These are phyloP conservation scores for Heliconius cydno DNA, from an alignment of 2,888 invertebrate species.

Conservation along the genomic window DNA sequence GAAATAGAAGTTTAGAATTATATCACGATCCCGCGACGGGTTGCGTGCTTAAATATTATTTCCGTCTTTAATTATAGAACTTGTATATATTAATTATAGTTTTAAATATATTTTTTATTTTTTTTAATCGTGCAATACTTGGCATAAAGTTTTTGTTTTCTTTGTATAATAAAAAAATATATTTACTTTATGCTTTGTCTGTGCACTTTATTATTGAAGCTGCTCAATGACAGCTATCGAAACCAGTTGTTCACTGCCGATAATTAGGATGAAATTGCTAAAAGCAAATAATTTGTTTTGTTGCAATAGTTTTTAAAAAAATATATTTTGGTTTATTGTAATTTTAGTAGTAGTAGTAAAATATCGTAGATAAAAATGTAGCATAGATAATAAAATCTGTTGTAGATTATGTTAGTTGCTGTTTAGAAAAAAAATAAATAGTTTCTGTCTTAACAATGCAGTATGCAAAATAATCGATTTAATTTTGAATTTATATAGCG, in stretches of 20 bases:
- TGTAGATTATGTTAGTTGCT: conserved; percentile 32
- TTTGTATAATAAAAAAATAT: conserved; percentile 38
- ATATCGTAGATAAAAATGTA: conserved; percentile 40
- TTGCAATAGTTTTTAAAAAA: conserved; percentile 64
- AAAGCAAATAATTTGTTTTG: conserved; percentile 63
- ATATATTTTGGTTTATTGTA: conserved; percentile 65
- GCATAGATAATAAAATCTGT: conserved; percentile 33
- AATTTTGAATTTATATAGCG: not conserved
- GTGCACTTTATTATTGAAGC: conserved; percentile 48
- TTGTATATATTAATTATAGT: conserved; percentile 40
- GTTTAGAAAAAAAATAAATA: conserved; percentile 19
- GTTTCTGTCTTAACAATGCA: not conserved
- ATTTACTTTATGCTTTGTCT: conserved; percentile 59
- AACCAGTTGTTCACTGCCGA: conserved; percentile 80
- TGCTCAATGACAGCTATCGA: conserved; percentile 54
- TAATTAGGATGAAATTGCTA: conserved; percentile 62
- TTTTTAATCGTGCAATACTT: conserved; percentile 65
- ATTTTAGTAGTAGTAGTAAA: conserved; percentile 44
- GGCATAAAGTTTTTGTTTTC: conserved; percentile 57
- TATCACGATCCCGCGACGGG: conserved; percentile 25
- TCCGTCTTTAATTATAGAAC: conserved; percentile 41
- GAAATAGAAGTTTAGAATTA: conserved; percentile 38
- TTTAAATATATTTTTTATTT: conserved; percentile 39
- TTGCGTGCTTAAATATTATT: conserved; percentile 25
- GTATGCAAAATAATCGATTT: not conserved